phyloP scores from a whole-genome alignment of 2,888 invertebrate genomes.

The Griposia aprilina region DNA sequence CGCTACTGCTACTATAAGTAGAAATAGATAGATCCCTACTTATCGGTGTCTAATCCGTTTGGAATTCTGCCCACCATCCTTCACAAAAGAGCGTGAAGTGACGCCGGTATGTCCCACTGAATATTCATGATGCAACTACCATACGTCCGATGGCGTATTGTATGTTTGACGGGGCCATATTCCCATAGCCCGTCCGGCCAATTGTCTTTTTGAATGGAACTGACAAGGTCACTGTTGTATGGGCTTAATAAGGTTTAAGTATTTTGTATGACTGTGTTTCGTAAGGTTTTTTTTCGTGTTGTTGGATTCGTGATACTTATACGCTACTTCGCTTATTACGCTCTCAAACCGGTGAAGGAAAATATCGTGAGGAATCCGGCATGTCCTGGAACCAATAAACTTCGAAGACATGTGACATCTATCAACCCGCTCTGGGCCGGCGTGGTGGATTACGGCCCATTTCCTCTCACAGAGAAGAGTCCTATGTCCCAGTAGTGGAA shows the following conservation, averaged over 20 bases:
- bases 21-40: not conserved
- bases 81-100: constrained; percentile 43
- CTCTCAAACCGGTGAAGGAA: too few species aligned
- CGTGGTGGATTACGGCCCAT: too few species aligned
- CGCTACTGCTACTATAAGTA: not conserved
- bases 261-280: constrained; percentile 24
- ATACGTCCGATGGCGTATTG: constrained; percentile 80
- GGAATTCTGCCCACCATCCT: constrained; percentile 35
- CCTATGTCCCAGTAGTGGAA: too few species aligned
- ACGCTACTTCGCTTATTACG: too few species aligned
- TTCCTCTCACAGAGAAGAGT: too few species aligned
- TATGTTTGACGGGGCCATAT: constrained; percentile 81
- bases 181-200: constrained; percentile 80
- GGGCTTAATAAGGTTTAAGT: constrained; percentile 41
- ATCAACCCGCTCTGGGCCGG: too few species aligned
- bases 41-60: constrained; percentile 1
- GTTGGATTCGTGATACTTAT: too few species aligned
- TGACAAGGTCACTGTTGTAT: constrained; percentile 57
- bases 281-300: not conserved
- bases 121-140: constrained; percentile 75
- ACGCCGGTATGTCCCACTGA: constrained; percentile 65
- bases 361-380: too few species aligned
- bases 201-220: constrained; percentile 75
- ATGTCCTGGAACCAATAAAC: too few species aligned
- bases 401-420: too few species aligned